Percentiles rank a stretch among this genome's conserved stretches.
phyloP scores from a whole-genome alignment of 1,140 invertebrate genomes.

The Bombus confusus region DNA sequence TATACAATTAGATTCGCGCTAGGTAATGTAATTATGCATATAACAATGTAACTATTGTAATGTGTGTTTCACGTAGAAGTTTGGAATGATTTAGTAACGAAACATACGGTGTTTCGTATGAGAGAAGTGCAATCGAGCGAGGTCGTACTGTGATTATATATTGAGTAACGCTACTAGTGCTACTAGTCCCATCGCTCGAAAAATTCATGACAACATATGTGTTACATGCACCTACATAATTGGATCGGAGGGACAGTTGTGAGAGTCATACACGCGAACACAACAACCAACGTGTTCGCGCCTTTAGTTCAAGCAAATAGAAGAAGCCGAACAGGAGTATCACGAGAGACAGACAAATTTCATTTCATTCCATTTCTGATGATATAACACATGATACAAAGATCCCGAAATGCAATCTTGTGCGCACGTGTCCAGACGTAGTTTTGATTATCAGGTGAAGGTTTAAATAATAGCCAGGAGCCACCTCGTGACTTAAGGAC shows the following conservation, averaged over 20 bases:
- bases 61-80: neutral
- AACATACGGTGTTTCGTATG: neutral
- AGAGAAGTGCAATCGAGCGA: slow-evolving; percentile 37
- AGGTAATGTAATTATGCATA: neutral
- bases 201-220: slow-evolving; percentile 38
- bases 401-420: neutral
- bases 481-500: slow-evolving; percentile 5
- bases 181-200: slow-evolving; percentile 28
- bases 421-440: neutral
- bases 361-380: neutral
- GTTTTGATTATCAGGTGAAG: slow-evolving; percentile 2
- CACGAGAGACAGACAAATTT: slow-evolving; percentile 14
- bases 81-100: neutral
- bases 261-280: neutral
- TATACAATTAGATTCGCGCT: neutral
- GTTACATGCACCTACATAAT: slow-evolving; percentile 6
- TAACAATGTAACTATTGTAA: neutral
- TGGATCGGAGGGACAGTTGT: neutral
- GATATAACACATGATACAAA: slow-evolving; percentile 14
- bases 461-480: slow-evolving; percentile 12
- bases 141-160: slow-evolving; percentile 35
- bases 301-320: slow-evolving; percentile 18
- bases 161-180: slow-evolving; percentile 5
- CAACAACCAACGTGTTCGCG: neutral
- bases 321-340: slow-evolving; percentile 8